phyloP scores from a whole-genome alignment of 2,113 vertebrate species.

The Corythornis vintsioides region DNA sequence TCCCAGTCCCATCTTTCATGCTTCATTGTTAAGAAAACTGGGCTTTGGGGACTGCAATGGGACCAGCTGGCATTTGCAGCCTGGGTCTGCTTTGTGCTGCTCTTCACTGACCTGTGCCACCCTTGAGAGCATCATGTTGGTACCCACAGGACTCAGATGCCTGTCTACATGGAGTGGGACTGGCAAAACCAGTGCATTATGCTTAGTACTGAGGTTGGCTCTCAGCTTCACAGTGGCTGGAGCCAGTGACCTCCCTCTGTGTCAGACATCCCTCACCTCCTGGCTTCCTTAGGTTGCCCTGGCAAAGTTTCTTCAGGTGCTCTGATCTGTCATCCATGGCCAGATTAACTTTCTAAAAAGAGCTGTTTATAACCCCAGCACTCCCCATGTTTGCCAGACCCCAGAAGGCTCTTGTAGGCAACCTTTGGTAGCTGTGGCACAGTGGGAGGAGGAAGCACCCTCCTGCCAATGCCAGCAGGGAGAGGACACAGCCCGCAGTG shows the following conservation, averaged over 20 bases:
- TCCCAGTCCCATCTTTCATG: neutral
- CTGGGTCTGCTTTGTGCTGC: neutral
- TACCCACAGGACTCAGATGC: accelerated
- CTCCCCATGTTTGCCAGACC: accelerated
- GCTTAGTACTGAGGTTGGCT: neutral
- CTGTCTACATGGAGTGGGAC: accelerated
- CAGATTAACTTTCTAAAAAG: neutral
- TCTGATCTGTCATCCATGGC: accelerated
- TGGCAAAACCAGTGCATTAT: neutral
- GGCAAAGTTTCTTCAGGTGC: neutral
- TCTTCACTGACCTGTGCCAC: neutral
- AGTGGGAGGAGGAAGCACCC: neutral
- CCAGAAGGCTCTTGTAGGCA: neutral
- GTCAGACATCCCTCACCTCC: neutral
- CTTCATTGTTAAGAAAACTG: accelerated
- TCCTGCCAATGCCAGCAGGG: accelerated
- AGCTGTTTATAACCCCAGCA: neutral
- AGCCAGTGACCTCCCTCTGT: neutral
- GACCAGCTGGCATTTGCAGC: neutral
- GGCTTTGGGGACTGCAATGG: accelerated
- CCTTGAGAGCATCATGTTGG: accelerated
- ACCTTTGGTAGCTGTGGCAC: neutral
- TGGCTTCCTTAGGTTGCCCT: neutral
- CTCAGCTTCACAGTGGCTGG: neutral
- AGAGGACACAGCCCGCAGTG: neutral